A percentile compares a stretch with the other conserved stretches of the same genome.
Evolutionary conservation across 2,797 vertebrate species (phyloP).

Genomic region (Cheirogaleus major): DNA sequence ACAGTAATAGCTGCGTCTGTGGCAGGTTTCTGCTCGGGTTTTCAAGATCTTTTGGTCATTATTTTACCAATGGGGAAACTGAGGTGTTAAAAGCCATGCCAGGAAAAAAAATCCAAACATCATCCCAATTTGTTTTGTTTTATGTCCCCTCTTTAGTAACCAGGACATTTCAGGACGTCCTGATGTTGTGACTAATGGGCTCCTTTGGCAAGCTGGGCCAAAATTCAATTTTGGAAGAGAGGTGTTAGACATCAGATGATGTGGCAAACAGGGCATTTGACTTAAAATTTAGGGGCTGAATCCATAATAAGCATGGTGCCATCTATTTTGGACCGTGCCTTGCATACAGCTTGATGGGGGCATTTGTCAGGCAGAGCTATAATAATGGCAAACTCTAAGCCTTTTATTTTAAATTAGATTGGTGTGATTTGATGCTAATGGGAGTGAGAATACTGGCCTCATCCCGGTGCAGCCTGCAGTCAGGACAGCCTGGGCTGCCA

Average conservation of each 20-base stretch:
- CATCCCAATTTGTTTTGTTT: background rate
- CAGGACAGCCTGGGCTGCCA: background rate
- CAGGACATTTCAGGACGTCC: conserved; percentile 19
- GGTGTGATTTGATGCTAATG: background rate
- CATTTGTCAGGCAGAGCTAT: background rate
- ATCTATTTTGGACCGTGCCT: background rate
- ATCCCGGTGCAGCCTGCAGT: too few species aligned
- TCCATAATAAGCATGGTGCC: rapidly evolving
- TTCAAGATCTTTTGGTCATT: background rate
- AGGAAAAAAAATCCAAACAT: conserved; percentile 19
- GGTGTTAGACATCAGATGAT: background rate
- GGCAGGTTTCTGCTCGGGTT: background rate
- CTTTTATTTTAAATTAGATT: conserved; percentile 44
- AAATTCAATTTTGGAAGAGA: conserved; percentile 31
- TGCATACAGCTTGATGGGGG: background rate
- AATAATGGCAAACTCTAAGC: background rate
- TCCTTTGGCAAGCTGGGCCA: background rate
- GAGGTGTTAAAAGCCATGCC: background rate
- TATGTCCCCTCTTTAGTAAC: background rate
- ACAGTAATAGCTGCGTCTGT: background rate
- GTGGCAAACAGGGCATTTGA: background rate
- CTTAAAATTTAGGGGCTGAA: background rate
- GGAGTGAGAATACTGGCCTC: background rate
- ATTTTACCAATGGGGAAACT: conserved; percentile 11
- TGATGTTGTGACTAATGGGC: background rate